Conservation (phyloP, 2,888 invertebrate genomes). For the Gasteruption jaculator region DNA sequence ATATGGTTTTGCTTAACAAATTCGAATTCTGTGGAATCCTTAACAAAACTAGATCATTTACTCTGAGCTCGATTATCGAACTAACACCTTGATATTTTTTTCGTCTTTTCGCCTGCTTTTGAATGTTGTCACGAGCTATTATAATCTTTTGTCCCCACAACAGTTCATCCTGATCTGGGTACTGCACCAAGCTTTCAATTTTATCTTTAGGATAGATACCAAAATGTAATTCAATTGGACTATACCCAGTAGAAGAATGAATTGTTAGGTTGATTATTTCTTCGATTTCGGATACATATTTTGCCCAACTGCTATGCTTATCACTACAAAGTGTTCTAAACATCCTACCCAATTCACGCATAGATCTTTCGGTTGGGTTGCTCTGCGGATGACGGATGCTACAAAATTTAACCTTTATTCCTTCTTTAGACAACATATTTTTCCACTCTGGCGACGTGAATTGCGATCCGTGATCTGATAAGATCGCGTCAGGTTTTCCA, state of each 20-base stretch:
- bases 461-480: slow-evolving; percentile 19
- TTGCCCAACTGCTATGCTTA: slow-evolving; percentile 19
- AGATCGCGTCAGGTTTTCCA: slow-evolving; percentile 1
- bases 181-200: no score
- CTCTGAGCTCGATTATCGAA: no score
- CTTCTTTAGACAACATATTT: not conserved
- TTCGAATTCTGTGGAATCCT: no score
- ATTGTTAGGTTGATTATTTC: slow-evolving; percentile 17
- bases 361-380: slow-evolving; percentile 24
- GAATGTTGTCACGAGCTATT: no score
- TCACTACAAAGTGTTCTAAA: slow-evolving; percentile 21
- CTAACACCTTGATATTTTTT: no score
- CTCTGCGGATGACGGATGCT: slow-evolving; percentile 24
- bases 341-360: slow-evolving; percentile 21
- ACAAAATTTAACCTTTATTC: slow-evolving; percentile 9
- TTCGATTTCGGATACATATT: slow-evolving; percentile 19
- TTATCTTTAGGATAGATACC: no score
- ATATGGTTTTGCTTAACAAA: no score
- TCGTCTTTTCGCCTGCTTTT: no score
- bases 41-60: no score
- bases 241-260: slow-evolving; percentile 14
- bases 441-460: slow-evolving; percentile 16
- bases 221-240: slow-evolving; percentile 17
- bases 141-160: no score
- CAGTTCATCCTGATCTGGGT: no score